Percentiles rank a stretch among this genome's conserved stretches.
Conservation (phyloP, 2,113 vertebrate species). For the Geococcyx californianus region DNA sequence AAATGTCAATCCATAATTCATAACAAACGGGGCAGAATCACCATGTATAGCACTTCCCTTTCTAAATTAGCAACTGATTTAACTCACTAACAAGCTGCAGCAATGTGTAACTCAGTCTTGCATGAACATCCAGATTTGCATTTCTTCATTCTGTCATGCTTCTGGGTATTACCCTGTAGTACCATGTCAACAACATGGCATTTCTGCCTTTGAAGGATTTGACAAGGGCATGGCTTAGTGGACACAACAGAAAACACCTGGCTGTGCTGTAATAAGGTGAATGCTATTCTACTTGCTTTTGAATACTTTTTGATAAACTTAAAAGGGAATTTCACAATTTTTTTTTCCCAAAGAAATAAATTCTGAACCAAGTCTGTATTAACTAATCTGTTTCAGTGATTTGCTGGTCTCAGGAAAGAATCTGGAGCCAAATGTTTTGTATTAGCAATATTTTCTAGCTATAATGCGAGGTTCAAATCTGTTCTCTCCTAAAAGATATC, state of each 20-base stretch:
- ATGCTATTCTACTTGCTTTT: background rate
- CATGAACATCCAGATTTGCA: background rate
- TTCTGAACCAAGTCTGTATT: background rate
- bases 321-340: background rate
- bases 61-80: background rate
- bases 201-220: background rate
- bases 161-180: background rate
- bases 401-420: background rate
- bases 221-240: background rate
- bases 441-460: background rate
- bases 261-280: background rate
- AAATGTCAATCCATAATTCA: background rate
- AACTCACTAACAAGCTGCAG: background rate
- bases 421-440: background rate
- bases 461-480: background rate
- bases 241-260: background rate
- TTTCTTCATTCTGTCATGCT: background rate
- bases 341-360: background rate
- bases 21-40: background rate
- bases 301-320: background rate
- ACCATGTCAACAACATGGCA: background rate
- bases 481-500: background rate
- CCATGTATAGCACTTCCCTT: background rate
- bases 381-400: background rate
- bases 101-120: background rate